Conservation (phyloP, 2,113 vertebrate species). For the Oncorhynchus kisutch region DNA sequence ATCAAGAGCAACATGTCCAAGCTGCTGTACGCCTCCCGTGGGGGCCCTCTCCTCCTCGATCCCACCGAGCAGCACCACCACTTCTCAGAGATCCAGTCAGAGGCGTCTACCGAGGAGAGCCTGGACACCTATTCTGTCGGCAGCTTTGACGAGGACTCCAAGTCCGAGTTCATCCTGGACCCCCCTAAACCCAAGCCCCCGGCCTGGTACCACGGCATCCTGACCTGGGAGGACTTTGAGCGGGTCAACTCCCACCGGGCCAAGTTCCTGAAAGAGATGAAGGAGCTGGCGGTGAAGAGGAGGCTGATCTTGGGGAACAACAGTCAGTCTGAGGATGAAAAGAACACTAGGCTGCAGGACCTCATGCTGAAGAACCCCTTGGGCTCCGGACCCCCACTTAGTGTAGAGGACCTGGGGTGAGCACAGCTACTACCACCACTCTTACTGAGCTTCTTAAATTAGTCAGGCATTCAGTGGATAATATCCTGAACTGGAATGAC, state of each 20-base stretch:
- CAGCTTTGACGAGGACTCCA: conserved; percentile 96
- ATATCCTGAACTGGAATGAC: no score
- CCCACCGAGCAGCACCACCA: conserved; percentile 67
- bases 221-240: conserved; percentile 99
- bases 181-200: conserved; percentile 97
- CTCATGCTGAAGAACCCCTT: conserved; percentile 95
- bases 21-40: conserved; percentile 87
- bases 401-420: conserved; percentile 94
- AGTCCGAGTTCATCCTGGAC: conserved; percentile 98
- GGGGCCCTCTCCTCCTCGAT: conserved; percentile 55
- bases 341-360: conserved; percentile 96
- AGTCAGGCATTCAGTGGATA: neutral
- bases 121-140: conserved; percentile 92
- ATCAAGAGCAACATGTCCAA: conserved; percentile 99
- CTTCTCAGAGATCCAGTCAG: conserved; percentile 85
- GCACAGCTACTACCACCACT: neutral
- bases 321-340: conserved; percentile 93
- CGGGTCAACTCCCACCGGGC: conserved; percentile 95
- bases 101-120: conserved; percentile 96
- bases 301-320: conserved; percentile 91
- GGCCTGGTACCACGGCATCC: conserved; percentile 98
- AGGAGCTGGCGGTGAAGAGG: conserved; percentile 92
- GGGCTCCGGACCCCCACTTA: conserved; percentile 90
- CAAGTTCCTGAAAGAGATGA: conserved; percentile 95
- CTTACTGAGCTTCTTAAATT: neutral